Percentiles rank a stretch among this genome's conserved stretches.
Evolutionary conservation across 2,797 vertebrate species (phyloP).

Genomic region (Pogonophryne albipinna): DNA sequence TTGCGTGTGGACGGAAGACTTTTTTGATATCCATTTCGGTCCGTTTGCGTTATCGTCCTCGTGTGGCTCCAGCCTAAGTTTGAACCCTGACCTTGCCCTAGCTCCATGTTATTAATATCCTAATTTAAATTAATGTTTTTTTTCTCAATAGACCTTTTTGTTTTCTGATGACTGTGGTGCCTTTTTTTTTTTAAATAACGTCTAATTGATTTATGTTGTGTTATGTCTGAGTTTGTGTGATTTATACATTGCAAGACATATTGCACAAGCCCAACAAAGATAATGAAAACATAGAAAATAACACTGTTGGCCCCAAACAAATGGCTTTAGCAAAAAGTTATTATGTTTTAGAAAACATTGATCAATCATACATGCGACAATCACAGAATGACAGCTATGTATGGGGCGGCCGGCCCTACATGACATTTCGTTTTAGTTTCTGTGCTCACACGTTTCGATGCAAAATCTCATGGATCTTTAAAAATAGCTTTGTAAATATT

Average conservation of each 20-base stretch:
- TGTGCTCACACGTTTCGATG: neutral
- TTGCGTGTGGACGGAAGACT: too few species aligned
- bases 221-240: neutral
- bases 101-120: too few species aligned
- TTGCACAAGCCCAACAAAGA: neutral
- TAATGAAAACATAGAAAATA: constrained; percentile 20
- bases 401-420: neutral
- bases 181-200: too few species aligned
- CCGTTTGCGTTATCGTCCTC: too few species aligned
- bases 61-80: too few species aligned
- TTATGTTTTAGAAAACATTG: neutral
- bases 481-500: neutral
- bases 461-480: neutral
- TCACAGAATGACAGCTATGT: constrained; percentile 14
- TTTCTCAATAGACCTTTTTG: too few species aligned
- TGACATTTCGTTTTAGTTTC: constrained; percentile 25
- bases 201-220: constrained; percentile 11
- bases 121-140: too few species aligned
- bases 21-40: too few species aligned
- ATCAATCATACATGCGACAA: constrained; percentile 15
- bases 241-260: constrained; percentile 16
- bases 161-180: too few species aligned
- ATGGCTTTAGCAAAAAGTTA: constrained; percentile 5
- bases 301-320: neutral
- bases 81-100: too few species aligned